Evolutionary conservation across 2,797 vertebrate species (phyloP).

Genomic region (Pygocentrus nattereri): DNA sequence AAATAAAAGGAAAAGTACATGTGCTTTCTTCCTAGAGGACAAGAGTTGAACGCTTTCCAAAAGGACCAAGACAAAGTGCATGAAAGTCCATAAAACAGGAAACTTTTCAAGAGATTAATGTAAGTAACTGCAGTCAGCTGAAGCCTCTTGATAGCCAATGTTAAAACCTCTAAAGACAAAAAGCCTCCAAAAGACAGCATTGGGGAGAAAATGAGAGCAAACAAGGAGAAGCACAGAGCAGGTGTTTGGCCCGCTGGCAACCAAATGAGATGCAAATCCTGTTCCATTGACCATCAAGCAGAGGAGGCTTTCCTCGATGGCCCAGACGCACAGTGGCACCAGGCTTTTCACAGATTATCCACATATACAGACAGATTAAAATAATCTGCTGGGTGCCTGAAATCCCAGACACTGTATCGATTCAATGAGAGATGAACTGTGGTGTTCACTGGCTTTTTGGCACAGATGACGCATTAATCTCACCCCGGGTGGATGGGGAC

Average conservation of each 20-base stretch:
- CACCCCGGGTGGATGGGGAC: not conserved
- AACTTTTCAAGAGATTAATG: no score
- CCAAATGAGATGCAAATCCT: slow-evolving; percentile 58
- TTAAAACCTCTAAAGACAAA: not conserved
- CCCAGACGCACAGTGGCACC: slow-evolving; percentile 21
- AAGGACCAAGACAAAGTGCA: not conserved
- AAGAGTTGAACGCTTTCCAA: not conserved
- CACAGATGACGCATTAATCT: slow-evolving; percentile 7
- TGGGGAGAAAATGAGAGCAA: slow-evolving; percentile 20
- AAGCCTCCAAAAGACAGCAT: not conserved
- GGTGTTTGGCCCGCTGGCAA: slow-evolving; percentile 36
- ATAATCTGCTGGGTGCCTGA: slow-evolving; percentile 44
- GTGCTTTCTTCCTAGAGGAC: no score
- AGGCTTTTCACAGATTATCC: slow-evolving; percentile 47
- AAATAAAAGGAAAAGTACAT: not conserved
- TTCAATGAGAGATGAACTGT: slow-evolving; percentile 24
- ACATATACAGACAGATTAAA: slow-evolving; percentile 53
- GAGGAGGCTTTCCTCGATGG: slow-evolving; percentile 1
- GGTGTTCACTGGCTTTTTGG: not conserved
- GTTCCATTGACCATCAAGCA: slow-evolving; percentile 30
- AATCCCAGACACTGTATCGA: slow-evolving; percentile 16
- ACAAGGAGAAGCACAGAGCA: slow-evolving; percentile 29
- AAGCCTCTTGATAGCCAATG: not conserved
- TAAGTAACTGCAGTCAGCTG: not conserved
- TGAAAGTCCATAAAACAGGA: no score